phyloP scores from a whole-genome alignment of 2,797 vertebrate species.

The Anguilla marmorata region DNA sequence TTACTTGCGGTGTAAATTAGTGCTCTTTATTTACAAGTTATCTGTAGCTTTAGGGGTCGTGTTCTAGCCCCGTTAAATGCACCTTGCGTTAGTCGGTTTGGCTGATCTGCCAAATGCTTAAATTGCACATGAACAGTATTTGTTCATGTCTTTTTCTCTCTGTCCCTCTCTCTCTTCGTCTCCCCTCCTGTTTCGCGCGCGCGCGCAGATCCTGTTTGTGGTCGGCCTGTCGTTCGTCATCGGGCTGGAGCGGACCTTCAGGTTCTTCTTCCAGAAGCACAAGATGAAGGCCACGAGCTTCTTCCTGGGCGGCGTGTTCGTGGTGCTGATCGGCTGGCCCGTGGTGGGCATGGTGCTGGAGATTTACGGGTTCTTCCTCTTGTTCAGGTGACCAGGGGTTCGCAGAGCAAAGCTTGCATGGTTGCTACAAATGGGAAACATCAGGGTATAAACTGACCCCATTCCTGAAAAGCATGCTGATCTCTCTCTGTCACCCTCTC shows the following conservation, averaged over 20 bases:
- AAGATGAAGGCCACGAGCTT: slow-evolving; percentile 95
- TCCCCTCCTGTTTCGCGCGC: neutral
- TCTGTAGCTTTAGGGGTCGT: neutral
- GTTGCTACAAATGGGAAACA: neutral
- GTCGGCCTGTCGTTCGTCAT: slow-evolving; percentile 96
- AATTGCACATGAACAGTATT: neutral
- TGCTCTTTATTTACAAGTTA: too few relatives aligned
- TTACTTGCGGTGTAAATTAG: too few relatives aligned
- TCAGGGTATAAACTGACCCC: neutral
- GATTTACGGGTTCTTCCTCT: slow-evolving; percentile 94
- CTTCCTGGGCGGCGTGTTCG: slow-evolving; percentile 92
- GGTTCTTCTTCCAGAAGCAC: slow-evolving; percentile 98
- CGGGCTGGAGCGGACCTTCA: slow-evolving; percentile 92
- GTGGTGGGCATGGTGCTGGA: slow-evolving; percentile 93
- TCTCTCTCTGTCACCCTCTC: neutral
- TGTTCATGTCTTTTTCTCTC: neutral
- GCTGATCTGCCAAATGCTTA: neutral
- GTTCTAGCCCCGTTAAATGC: neutral
- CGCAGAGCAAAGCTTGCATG: neutral
- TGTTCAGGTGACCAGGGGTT: slow-evolving; percentile 83
- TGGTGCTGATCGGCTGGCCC: slow-evolving; percentile 96
- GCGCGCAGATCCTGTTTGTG: slow-evolving; percentile 89
- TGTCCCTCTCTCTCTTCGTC: neutral
- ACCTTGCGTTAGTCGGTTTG: too few relatives aligned
- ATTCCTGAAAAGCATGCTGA: neutral